A percentile compares a stretch with the other conserved stretches of the same genome.
Evolutionary conservation across 1,140 invertebrate species (phyloP).

Genomic region (Drosophila kanapiae): DNA sequence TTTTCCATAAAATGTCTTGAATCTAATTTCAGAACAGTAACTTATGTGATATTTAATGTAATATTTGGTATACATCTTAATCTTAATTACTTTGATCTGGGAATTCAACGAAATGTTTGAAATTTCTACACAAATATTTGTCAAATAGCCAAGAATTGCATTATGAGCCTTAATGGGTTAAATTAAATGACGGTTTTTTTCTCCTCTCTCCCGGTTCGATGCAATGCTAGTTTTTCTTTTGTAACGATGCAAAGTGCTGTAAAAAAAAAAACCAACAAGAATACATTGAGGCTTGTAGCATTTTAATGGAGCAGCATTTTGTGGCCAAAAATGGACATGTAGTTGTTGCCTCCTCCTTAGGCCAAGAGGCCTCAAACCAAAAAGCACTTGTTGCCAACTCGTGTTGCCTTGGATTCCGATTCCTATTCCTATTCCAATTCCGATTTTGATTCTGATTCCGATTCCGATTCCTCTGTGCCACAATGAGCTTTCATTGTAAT

Average conservation of each 20-base stretch:
- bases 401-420: slow-evolving; percentile 11
- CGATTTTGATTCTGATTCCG: slow-evolving; percentile 22
- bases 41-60: neutral
- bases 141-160: neutral
- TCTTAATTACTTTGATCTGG: neutral
- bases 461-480: slow-evolving; percentile 50
- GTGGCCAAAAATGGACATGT: slow-evolving; percentile 74
- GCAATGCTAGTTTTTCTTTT: neutral
- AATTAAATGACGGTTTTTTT: slow-evolving; percentile 22
- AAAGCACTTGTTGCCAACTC: slow-evolving; percentile 70
- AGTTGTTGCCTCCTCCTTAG: slow-evolving; percentile 21
- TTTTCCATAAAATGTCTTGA: neutral
- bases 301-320: slow-evolving; percentile 73
- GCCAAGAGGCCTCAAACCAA: slow-evolving; percentile 27
- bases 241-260: slow-evolving; percentile 22
- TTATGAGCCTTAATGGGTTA: slow-evolving; percentile 22
- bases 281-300: slow-evolving; percentile 54
- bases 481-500: slow-evolving; percentile 81
- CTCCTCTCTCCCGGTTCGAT: neutral
- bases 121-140: neutral
- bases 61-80: neutral
- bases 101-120: neutral
- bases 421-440: slow-evolving; percentile 7
- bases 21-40: neutral
- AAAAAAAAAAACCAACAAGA: neutral